Base-by-base conservation (phyloP, 2,888 invertebrate genomes). In the Agelastica alni region DNA sequence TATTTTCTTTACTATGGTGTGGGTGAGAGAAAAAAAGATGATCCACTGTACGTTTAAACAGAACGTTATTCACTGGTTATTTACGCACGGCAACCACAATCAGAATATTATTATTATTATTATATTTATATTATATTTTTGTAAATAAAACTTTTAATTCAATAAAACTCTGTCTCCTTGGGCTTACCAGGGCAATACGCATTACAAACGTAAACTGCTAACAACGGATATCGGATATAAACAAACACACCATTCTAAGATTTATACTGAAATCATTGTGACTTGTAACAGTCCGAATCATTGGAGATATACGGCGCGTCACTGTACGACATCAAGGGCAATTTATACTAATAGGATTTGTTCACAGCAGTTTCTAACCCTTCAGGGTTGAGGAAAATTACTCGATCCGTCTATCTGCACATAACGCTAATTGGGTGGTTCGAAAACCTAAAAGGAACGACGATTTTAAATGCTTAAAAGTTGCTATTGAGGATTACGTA, bases 311-410 rank as follows among this genome's bases (percentile, higher is more conserved):
- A 59, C 58, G 58, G 53, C 58, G 45, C 44, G 55, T 59, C 58
- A 53, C 56, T 59, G 55, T 49, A 48, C 44, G 55, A 54, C 58
- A 53, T 59, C 58, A 51, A 53, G 51, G 55, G 55, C 58, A 59
- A 59, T 59, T 59, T 59, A 59, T 59, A 59, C 52, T 59, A 55
- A 56, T 53, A 55, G 58, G 53, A 59, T 56, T 58, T 58, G 58
- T 58, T 58, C 53, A 39, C 55, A 54, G 31, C 55, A 52, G 37
- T 51, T 53, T 49, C 51, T 31, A 16, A 46, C 58, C 46, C 49
- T 39, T 41, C 55, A 53, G 58, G 53, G 55, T 32, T 55, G 39
- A 18, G 17, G 34, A 41, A 53, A 55, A 59, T 53, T 55, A 49
- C 51, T 47, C 51, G 42, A 59, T 59, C 49, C 49, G 55, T 56